phyloP scores from a whole-genome alignment of 2,888 invertebrate species.

The Tyria jacobaeae region DNA sequence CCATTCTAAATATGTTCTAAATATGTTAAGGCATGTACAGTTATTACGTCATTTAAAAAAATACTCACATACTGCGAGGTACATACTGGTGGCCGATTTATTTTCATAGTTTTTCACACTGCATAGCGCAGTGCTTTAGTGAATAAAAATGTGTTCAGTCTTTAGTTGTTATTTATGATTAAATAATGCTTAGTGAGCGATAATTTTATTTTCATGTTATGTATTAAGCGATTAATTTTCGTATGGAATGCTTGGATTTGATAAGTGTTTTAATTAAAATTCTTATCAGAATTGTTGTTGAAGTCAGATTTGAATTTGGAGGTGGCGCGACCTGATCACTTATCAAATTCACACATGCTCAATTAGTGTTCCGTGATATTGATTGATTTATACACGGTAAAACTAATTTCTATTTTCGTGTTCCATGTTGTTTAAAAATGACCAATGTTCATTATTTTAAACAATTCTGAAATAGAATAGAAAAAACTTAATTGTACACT shows the following conservation, averaged over 20 bases:
- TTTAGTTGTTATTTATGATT: neutral
- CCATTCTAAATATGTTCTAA: too few relatives aligned
- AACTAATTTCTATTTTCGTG: neutral
- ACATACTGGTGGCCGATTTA: neutral
- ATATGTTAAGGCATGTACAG: too few relatives aligned
- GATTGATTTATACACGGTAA: neutral
- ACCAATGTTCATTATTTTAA: neutral
- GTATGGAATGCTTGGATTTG: neutral
- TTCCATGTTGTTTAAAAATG: neutral
- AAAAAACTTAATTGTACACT: too few relatives aligned
- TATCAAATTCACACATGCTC: neutral
- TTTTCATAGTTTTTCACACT: neutral
- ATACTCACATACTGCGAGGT: neutral
- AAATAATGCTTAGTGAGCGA: neutral
- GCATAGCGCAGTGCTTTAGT: too few relatives aligned
- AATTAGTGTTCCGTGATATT: neutral
- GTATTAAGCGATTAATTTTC: neutral
- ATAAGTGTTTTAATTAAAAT: constrained; percentile 16
- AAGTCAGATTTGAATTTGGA: neutral
- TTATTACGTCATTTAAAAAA: neutral
- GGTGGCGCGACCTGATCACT: neutral
- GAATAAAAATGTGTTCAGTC: neutral
- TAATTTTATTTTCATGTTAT: constrained; percentile 6
- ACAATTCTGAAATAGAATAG: too few relatives aligned
- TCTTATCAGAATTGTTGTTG: constrained; percentile 5